phyloP scores from a whole-genome alignment of 2,797 vertebrate species.

The Corythornis leucogaster region DNA sequence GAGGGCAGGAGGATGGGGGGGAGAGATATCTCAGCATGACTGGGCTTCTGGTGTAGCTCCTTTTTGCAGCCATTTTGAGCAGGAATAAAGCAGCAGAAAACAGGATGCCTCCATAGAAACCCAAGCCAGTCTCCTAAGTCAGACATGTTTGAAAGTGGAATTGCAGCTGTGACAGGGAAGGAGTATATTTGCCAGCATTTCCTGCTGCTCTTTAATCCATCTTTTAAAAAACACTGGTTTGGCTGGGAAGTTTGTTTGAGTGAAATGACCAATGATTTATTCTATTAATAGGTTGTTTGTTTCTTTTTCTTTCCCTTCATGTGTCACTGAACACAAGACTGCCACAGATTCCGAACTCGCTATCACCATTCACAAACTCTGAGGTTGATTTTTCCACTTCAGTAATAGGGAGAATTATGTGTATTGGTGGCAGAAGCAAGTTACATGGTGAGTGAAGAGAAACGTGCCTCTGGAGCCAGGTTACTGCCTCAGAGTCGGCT shows the following conservation, averaged over 20 bases:
- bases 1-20: neutral
- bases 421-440: neutral
- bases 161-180: neutral
- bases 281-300: neutral
- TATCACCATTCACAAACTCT: fast-evolving
- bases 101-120: neutral
- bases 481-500: neutral
- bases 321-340: neutral
- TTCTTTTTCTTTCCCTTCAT: neutral
- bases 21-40: neutral
- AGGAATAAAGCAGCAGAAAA: neutral
- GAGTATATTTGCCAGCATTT: neutral
- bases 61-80: constrained; percentile 3
- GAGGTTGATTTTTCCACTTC: neutral
- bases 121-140: neutral
- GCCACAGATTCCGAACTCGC: fast-evolving
- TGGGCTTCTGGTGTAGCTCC: neutral
- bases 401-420: neutral
- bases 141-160: neutral
- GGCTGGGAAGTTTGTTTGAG: neutral
- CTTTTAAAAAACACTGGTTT: neutral
- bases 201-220: neutral
- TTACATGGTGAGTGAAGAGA: neutral
- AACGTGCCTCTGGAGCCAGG: neutral
- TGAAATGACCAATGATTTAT: neutral